Conservation (phyloP, 2,888 invertebrate genomes). For the Antitype chi region DNA sequence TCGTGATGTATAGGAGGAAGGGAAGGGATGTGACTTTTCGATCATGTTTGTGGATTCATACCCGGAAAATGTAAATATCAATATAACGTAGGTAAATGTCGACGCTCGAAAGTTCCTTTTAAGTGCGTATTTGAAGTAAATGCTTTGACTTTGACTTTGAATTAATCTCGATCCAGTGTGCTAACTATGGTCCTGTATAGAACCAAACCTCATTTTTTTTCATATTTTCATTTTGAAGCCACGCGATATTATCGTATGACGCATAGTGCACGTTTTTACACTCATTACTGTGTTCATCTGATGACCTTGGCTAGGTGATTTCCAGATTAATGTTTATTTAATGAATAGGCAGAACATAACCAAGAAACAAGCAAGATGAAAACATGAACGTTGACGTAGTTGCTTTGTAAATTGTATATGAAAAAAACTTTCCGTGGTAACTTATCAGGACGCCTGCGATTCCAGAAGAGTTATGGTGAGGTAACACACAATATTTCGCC, state of each 20-base stretch:
- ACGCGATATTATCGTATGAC: slow-evolving; percentile 12
- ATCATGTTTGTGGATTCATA: not conserved
- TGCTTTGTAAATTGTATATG: not conserved
- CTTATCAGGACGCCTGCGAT: not conserved
- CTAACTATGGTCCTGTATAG: not conserved
- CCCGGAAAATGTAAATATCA: too few species aligned
- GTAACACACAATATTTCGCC: not conserved
- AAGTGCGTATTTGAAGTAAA: too few species aligned
- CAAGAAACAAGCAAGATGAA: slow-evolving; percentile 23
- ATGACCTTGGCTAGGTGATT: slow-evolving; percentile 39
- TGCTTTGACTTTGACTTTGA: too few species aligned
- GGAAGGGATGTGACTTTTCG: not conserved
- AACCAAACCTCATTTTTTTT: not conserved
- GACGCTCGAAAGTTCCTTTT: too few species aligned
- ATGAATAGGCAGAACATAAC: slow-evolving; percentile 20
- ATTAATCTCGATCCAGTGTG: not conserved
- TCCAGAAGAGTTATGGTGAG: not conserved
- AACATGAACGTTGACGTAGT: not conserved
- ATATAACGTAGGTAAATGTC: too few species aligned
- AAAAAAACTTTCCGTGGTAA: not conserved
- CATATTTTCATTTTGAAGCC: slow-evolving; percentile 11
- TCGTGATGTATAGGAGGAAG: not conserved
- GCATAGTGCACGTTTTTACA: slow-evolving; percentile 40
- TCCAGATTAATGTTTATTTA: slow-evolving; percentile 33
- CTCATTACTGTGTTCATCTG: slow-evolving; percentile 14